These are phyloP conservation scores for Entomobrya multifasciata DNA, from an alignment of 2,888 invertebrate species.

Conservation along the genomic window DNA sequence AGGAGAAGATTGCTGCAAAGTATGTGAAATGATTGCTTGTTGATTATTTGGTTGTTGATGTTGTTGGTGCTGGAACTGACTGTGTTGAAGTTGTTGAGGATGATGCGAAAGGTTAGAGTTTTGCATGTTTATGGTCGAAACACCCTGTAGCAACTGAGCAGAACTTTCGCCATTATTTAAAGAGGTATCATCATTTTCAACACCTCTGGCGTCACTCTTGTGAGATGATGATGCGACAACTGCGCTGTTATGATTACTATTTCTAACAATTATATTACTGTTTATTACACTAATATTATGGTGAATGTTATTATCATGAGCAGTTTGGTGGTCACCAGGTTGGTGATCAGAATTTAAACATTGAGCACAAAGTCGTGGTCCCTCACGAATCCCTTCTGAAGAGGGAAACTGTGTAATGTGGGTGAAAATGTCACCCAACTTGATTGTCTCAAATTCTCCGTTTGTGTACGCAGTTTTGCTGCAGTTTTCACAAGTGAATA, in stretches of 20 bases:
- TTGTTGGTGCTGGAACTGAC: slow-evolving; percentile 51
- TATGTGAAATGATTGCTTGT: slow-evolving; percentile 50
- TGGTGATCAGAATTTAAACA: slow-evolving; percentile 63
- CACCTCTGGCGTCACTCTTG: slow-evolving; percentile 23
- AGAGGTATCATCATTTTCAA: slow-evolving; percentile 44
- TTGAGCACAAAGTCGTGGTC: slow-evolving; percentile 73
- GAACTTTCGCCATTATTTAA: slow-evolving; percentile 63
- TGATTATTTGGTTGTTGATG: slow-evolving; percentile 48
- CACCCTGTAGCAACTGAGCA: slow-evolving; percentile 73
- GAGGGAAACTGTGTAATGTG: slow-evolving; percentile 76
- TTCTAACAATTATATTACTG: slow-evolving; percentile 26
- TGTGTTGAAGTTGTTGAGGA: slow-evolving; percentile 54
- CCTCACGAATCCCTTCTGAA: slow-evolving; percentile 65
- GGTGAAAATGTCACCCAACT: slow-evolving; percentile 79
- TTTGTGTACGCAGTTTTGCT: slow-evolving; percentile 76
- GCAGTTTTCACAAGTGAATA: slow-evolving; percentile 77
- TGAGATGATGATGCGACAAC: slow-evolving; percentile 40
- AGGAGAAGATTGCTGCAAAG: slow-evolving; percentile 62
- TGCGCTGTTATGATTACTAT: slow-evolving; percentile 27
- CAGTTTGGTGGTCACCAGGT: slow-evolving; percentile 38
- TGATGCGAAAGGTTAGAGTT: slow-evolving; percentile 69
- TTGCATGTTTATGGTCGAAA: slow-evolving; percentile 76
- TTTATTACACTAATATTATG: slow-evolving; percentile 57
- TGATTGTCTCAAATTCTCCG: slow-evolving; percentile 79
- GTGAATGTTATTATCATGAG: slow-evolving; percentile 64